Base-by-base conservation (phyloP, 1,140 invertebrate species). In the Aphaenogaster rudis region DNA sequence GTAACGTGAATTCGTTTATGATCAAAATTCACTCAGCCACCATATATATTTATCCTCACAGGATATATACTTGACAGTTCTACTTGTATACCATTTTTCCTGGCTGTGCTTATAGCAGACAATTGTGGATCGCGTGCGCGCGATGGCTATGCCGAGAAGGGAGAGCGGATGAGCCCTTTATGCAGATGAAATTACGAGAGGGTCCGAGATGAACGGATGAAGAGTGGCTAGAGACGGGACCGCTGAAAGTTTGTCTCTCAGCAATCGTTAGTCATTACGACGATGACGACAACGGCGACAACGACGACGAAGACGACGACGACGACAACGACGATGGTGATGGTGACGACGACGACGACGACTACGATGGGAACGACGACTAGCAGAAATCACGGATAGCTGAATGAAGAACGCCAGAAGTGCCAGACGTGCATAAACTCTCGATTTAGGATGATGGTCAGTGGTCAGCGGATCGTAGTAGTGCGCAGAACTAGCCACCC, bases 131-230 rank as follows among this genome's bases (percentile, higher is more conserved):
- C 21, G 71, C 71, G 17, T 54, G 64, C 61, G 89, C 91, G 92
- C 89, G 88, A 45, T 50, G 92, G 91, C 88, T 93, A 92, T 91
- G 88, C 91, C 90, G 91, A 87, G 90, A 93, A 91, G 88, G 90
- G 89, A 91, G 90, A 91, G 90, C 90, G 90, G 93, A 94, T 92
- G 93, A 95, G 92, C 91, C 92, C 59, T 92, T 93, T 81, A 94
- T 92, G 88, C 91, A 93, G 94, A 92, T 93, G 94, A 94, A 94
- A 93, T 94, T 91, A 93, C 93, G 94, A 92, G 88, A 93, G 92
- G 92, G 91, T 94, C 90, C 90, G 93, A 93, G 57, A 78, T 93
- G 93, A 92, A 91, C 86, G 87, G 91, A 92, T 93, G 93, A 93
- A 92, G 92, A 93, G 91, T 94, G 93, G 94, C 93, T 94, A 94